Base-by-base conservation (phyloP, 2,888 invertebrate genomes). In the Drosophila histrio region DNA sequence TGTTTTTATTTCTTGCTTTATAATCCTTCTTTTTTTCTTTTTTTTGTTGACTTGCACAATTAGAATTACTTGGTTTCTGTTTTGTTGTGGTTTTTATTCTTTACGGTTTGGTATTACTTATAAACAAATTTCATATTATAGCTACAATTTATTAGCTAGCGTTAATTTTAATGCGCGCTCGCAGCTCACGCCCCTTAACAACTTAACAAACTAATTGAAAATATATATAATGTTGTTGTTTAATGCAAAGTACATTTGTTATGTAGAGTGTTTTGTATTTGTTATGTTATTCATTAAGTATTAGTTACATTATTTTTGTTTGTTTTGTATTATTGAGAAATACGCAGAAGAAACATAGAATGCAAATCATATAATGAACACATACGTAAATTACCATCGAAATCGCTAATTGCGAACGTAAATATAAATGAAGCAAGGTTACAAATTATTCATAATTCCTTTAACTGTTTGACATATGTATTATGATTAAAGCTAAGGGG, bases 141-240 rank as follows among this genome's bases (percentile, higher is more conserved):
- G 79, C 84, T 88, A 84, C 64, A 76, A 67, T 84, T 88, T 84
- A 88, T 84, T 88, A 84, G 88, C 88, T 88, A 81, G 88, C 62
- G 80, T 85, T 82, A 80, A 69, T 69, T 78, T 82, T 76, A 81
- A 66, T 77, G 79, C 77, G 77, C 36, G 74, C 68, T 57, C 69
- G 58, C 68, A 67, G 49, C 72, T 61, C 28, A 74, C 77, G 73
- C 77, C 73, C 66, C 73, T 56, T 73, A 77, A 77, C 73, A 73
- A 62, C 56, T 56, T 67, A 39, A 68, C 22, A 63, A 68, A 77
- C 69, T 77, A 73, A 74, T 63, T 61, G 71, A 74, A 73, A 36
- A 59, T 41, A 59, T 59, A 30, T 47, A 47, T 62, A 38, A 56
- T 56, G 44, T n/a, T n/a, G n/a, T n/a, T n/a, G n/a, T 52, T 46